Conservation (phyloP, 2,888 invertebrate species). For the Machimus rusticus region DNA sequence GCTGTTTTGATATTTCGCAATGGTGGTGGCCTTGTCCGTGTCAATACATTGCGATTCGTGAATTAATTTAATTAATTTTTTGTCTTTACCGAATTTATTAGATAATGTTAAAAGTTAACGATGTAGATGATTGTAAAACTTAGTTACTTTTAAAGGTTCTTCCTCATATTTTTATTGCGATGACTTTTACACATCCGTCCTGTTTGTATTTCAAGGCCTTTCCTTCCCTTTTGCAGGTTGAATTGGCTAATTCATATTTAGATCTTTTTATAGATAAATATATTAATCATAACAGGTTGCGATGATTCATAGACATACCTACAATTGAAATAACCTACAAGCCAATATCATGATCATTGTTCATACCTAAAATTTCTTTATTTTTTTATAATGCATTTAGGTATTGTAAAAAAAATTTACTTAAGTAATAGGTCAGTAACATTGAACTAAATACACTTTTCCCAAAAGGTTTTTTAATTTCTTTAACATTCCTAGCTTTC, state of each 20-base stretch:
- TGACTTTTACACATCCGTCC: background rate
- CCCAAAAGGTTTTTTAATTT: too few species aligned
- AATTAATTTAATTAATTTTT: background rate
- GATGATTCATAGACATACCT: background rate
- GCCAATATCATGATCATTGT: too few species aligned
- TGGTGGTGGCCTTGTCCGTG: background rate
- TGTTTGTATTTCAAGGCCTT: background rate
- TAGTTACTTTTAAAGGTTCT: background rate
- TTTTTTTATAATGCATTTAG: too few species aligned
- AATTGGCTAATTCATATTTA: background rate
- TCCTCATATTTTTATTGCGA: background rate
- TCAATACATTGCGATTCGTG: background rate
- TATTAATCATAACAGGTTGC: background rate
- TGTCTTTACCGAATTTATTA: background rate
- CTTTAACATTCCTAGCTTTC: too few species aligned
- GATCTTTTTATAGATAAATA: background rate
- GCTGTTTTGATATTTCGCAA: background rate
- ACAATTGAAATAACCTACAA: background rate
- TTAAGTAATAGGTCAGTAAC: too few species aligned
- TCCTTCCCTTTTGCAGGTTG: background rate
- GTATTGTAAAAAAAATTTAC: too few species aligned
- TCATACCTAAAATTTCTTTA: too few species aligned
- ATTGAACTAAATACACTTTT: too few species aligned
- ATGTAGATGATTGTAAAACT: background rate
- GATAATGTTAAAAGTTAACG: background rate